phyloP scores from a whole-genome alignment of 2,888 invertebrate species.

The Cerceris ruficornis region DNA sequence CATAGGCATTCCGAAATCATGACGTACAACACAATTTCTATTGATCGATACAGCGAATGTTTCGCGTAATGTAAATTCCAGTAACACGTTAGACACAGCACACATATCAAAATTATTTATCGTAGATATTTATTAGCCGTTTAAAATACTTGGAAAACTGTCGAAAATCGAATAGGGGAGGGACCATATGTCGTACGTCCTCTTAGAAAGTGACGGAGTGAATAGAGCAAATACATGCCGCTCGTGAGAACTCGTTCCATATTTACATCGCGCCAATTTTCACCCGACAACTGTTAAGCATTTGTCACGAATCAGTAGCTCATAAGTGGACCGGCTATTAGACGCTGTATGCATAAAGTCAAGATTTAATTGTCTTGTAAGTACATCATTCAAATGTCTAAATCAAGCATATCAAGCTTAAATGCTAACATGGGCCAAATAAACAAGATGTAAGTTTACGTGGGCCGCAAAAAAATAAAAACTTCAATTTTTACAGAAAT shows the following conservation, averaged over 20 bases:
- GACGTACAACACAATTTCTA: not conserved
- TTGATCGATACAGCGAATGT: conserved; percentile 43
- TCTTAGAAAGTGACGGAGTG: conserved; percentile 47
- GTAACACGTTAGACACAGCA: not conserved
- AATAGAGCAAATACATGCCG: conserved; percentile 56
- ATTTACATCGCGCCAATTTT: conserved; percentile 66
- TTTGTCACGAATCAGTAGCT: conserved; percentile 53
- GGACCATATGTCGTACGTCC: conserved; percentile 14
- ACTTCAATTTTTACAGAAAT: no score
- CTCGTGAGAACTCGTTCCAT: conserved; percentile 57
- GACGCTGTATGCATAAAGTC: no score
- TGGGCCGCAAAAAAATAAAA: no score
- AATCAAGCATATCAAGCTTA: no score
- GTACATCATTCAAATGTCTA: no score
- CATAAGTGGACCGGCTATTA: conserved; percentile 9
- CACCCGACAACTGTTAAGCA: conserved; percentile 53
- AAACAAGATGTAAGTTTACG: no score
- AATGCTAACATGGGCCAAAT: no score
- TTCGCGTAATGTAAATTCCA: conserved; percentile 25
- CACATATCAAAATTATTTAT: conserved; percentile 35
- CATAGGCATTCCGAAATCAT: not conserved
- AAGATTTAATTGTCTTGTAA: no score
- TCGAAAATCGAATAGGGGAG: conserved; percentile 13
- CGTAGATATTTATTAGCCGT: conserved; percentile 43
- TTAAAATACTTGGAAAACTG: conserved; percentile 9